Evolutionary conservation across 2,113 vertebrate genomes (phyloP).

Genomic region (Limnothrissa miodon): DNA sequence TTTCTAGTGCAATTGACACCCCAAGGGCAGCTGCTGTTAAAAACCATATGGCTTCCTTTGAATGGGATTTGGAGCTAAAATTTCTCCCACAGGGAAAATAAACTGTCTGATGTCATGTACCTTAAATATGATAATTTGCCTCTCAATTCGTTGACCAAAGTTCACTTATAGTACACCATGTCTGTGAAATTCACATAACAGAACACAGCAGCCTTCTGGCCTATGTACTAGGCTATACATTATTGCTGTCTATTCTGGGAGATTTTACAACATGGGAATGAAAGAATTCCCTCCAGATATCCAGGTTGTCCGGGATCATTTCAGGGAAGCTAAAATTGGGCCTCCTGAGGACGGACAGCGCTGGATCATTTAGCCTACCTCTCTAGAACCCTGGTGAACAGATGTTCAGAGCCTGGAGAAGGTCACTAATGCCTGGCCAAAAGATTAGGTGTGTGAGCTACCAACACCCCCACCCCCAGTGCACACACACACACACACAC

Average conservation of each 20-base stretch:
- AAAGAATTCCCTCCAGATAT: neutral
- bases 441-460: constrained; percentile 38
- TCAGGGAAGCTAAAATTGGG: neutral
- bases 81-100: no score
- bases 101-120: no score
- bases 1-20: neutral
- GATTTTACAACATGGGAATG: neutral
- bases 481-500: constrained; percentile 17
- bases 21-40: neutral
- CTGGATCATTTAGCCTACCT: constrained; percentile 32
- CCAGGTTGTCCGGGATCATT: neutral
- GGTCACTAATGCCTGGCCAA: constrained; percentile 27
- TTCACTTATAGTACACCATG: no score
- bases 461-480: constrained; percentile 32
- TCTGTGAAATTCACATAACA: no score
- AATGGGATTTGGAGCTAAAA: no score
- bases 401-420: constrained; percentile 34
- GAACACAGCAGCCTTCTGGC: no score
- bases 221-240: no score
- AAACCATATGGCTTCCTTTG: neutral
- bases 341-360: neutral
- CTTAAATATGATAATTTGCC: no score
- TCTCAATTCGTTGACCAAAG: no score
- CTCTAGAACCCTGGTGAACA: constrained; percentile 24
- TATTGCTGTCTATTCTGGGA: no score